Evolutionary conservation across 2,888 invertebrate genomes (phyloP).

Genomic region (Stenoptilia bipunctidactyla): DNA sequence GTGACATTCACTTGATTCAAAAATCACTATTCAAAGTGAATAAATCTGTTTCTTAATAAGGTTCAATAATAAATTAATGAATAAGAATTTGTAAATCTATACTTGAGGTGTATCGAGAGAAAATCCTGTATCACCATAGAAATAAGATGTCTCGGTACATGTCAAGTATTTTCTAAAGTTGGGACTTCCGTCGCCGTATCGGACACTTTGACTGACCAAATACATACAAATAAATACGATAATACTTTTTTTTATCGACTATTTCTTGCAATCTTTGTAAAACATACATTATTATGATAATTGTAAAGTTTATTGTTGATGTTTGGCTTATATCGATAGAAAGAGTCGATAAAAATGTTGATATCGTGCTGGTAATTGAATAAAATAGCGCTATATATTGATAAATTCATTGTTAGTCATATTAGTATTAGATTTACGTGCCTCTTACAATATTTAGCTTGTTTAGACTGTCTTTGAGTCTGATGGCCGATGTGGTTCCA

Average conservation of each 20-base stretch:
- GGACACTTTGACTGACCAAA: not conserved
- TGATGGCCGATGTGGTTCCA: not conserved
- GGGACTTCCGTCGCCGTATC: not conserved
- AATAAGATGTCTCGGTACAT: not conserved
- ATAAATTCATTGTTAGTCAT: not conserved
- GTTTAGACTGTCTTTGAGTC: not conserved
- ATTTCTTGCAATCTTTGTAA: not conserved
- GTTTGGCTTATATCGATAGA: too few relatives aligned
- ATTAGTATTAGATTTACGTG: conserved; percentile 1
- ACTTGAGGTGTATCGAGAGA: not conserved
- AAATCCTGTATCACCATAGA: not conserved
- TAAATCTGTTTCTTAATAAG: not conserved
- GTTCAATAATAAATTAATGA: not conserved
- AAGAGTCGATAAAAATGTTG: not conserved
- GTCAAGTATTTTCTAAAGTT: not conserved
- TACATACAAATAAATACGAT: too few relatives aligned
- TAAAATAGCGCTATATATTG: not conserved
- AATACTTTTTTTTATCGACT: not conserved
- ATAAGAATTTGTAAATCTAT: not conserved
- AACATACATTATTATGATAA: too few relatives aligned
- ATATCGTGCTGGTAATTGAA: not conserved
- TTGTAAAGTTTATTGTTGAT: too few relatives aligned
- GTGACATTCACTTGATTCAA: too few relatives aligned
- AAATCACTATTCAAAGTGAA: not conserved
- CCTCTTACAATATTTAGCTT: not conserved